Evolutionary conservation across 1,140 invertebrate species (phyloP).

Genomic region (Drosophila melanogaster): DNA sequence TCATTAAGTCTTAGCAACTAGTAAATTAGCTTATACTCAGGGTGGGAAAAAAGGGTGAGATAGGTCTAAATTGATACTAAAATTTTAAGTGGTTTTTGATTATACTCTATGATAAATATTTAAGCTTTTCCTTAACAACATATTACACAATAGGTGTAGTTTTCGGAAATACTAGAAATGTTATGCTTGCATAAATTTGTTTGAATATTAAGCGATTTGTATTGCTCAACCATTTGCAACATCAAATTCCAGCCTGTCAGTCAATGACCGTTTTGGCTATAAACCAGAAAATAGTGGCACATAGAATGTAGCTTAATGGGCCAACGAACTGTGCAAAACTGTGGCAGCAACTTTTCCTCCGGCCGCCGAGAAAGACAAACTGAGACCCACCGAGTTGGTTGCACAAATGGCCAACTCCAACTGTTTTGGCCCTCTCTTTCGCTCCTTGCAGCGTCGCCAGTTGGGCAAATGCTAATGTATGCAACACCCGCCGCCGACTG

Average conservation of each 20-base stretch:
- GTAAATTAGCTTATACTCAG: background rate
- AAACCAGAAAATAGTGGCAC: slow-evolving; percentile 22
- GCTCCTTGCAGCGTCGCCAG: slow-evolving; percentile 43
- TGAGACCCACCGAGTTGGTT: slow-evolving; percentile 51
- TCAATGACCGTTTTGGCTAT: slow-evolving; percentile 1
- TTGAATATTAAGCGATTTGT: too few species aligned
- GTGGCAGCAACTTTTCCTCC: slow-evolving; percentile 63
- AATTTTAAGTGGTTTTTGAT: too few species aligned
- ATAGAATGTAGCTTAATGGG: slow-evolving; percentile 70
- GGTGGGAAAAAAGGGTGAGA: background rate
- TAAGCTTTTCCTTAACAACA: too few species aligned
- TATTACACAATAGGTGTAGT: too few species aligned
- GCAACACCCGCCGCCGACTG: slow-evolving; percentile 68
- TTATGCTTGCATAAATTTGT: too few species aligned
- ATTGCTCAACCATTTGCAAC: too few species aligned
- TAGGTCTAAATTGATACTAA: too few species aligned
- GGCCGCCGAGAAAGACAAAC: slow-evolving; percentile 24
- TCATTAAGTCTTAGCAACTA: background rate
- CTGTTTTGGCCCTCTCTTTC: slow-evolving; percentile 5
- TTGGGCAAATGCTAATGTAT: slow-evolving; percentile 81
- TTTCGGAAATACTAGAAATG: too few species aligned
- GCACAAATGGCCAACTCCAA: slow-evolving; percentile 50
- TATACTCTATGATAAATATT: too few species aligned
- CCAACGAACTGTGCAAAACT: slow-evolving; percentile 71
- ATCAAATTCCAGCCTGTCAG: background rate